phyloP scores from a whole-genome alignment of 2,888 invertebrate genomes.

The Ormyrus nitidulus region DNA sequence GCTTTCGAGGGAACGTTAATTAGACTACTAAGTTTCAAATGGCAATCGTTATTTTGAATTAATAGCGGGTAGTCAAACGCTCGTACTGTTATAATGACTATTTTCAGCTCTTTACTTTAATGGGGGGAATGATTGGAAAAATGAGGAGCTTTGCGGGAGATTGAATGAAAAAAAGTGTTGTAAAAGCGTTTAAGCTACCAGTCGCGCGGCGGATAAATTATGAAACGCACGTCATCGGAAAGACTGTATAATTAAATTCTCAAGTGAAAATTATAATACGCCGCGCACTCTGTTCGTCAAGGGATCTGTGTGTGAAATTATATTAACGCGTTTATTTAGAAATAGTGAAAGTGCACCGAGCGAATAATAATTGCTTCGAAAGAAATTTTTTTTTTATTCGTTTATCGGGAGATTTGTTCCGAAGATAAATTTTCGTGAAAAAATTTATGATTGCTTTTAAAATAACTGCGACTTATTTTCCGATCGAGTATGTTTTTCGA shows the following conservation, averaged over 20 bases:
- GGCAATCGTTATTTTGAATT: no score
- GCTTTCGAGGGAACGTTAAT: background rate
- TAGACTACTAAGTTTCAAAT: background rate
- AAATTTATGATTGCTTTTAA: no score
- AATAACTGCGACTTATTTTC: no score
- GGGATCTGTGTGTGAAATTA: conserved; percentile 37
- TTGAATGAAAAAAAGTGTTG: background rate
- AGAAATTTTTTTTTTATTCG: no score
- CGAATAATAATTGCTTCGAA: no score
- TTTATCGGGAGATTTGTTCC: no score
- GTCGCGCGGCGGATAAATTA: conserved; percentile 14
- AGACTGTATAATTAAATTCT: conserved; percentile 31
- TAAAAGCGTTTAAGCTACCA: background rate
- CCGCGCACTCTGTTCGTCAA: conserved; percentile 1
- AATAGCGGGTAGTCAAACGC: no score
- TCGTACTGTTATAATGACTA: no score
- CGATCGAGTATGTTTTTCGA: no score
- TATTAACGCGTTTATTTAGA: background rate
- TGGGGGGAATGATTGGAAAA: no score
- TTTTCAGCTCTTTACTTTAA: no score
- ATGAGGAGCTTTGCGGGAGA: background rate
- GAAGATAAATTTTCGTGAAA: no score
- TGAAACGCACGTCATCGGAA: conserved; percentile 16
- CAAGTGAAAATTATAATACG: conserved; percentile 47
- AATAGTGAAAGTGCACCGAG: conserved; percentile 38